Evolutionary conservation across 2,888 invertebrate genomes (phyloP).

Genomic region (Pseudococcus longispinus): DNA sequence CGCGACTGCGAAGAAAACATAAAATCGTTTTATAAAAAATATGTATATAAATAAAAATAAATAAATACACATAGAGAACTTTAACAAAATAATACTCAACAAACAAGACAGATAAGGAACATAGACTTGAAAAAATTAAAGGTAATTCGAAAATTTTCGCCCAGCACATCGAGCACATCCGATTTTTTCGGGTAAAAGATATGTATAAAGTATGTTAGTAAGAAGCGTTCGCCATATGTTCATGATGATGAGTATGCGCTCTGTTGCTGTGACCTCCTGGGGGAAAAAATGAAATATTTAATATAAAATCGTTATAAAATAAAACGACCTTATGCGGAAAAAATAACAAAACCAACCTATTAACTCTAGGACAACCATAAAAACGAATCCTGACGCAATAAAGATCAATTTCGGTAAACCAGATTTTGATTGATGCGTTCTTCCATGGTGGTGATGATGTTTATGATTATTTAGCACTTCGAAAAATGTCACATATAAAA

Average conservation of each 20-base stretch:
- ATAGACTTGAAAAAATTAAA: slow-evolving; percentile 27
- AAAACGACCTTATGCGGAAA: not conserved
- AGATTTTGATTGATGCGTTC: slow-evolving; percentile 57
- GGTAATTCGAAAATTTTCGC: slow-evolving; percentile 4
- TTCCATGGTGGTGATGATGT: slow-evolving; percentile 53
- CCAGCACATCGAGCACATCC: not conserved
- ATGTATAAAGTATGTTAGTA: slow-evolving; percentile 1
- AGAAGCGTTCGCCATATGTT: not conserved
- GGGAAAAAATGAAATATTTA: slow-evolving; percentile 11
- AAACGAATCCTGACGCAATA: slow-evolving; percentile 58
- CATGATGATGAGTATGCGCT: slow-evolving; percentile 14
- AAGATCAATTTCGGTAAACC: slow-evolving; percentile 58
- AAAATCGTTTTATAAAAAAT: slow-evolving; percentile 33
- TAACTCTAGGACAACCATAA: slow-evolving; percentile 59
- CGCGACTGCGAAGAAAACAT: not conserved
- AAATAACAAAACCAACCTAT: slow-evolving; percentile 60
- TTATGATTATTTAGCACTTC: slow-evolving; percentile 65
- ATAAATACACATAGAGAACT: slow-evolving; percentile 26
- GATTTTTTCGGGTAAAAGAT: not conserved
- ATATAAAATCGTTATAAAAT: not conserved
- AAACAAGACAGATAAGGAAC: slow-evolving; percentile 38
- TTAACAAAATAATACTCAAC: slow-evolving; percentile 42
- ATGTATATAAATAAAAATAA: slow-evolving; percentile 28
- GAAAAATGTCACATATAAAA: slow-evolving; percentile 67
- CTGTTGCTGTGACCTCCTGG: slow-evolving; percentile 7